phyloP scores from a whole-genome alignment of 2,888 invertebrate species.

The Pollenia angustigena region DNA sequence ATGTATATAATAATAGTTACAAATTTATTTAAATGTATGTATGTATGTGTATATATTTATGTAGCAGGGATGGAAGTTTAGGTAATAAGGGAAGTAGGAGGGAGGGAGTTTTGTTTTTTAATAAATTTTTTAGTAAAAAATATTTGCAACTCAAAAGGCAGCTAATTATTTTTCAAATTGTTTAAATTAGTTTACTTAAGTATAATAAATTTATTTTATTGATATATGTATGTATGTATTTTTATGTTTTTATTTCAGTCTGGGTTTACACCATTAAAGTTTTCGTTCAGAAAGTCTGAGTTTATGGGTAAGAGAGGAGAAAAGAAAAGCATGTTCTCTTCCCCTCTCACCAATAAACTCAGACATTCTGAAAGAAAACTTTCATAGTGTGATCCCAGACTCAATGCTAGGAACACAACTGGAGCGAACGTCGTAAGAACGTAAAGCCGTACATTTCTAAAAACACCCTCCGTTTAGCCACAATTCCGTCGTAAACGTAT shows the following conservation, averaged over 20 bases:
- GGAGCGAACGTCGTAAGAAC: too few species aligned
- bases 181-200: constrained; percentile 50
- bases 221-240: neutral
- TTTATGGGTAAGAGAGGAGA: too few species aligned
- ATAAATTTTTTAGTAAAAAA: constrained; percentile 39
- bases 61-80: constrained; percentile 64
- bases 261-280: too few species aligned
- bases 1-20: constrained; percentile 44
- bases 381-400: too few species aligned
- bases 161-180: constrained; percentile 49
- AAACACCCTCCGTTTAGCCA: too few species aligned
- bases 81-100: constrained; percentile 34
- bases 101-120: constrained; percentile 42
- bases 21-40: constrained; percentile 51
- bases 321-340: too few species aligned
- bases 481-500: too few species aligned
- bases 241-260: constrained; percentile 1
- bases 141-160: constrained; percentile 72
- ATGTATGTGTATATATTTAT: constrained; percentile 31
- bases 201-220: constrained; percentile 3
- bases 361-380: too few species aligned
- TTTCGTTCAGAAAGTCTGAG: too few species aligned
- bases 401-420: neutral
- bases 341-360: too few species aligned
- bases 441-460: too few species aligned